phyloP scores from a whole-genome alignment of 2,797 vertebrate species.

The Tachyglossus aculeatus region DNA sequence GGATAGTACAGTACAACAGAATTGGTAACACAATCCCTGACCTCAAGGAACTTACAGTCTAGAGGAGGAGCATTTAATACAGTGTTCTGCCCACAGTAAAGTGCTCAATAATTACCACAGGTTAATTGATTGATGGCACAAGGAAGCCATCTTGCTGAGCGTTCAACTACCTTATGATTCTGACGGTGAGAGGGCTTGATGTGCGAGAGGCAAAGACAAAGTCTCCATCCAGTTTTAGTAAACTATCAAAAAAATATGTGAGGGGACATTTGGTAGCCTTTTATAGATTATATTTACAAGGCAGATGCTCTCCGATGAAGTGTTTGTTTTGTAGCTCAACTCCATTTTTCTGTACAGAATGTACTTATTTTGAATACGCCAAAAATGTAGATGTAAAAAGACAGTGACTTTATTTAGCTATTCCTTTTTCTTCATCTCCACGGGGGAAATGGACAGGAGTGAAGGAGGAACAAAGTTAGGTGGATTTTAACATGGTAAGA shows the following conservation, averaged over 20 bases:
- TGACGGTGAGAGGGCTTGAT: slow-evolving; percentile 49
- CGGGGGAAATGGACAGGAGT: slow-evolving; percentile 7
- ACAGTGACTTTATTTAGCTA: slow-evolving; percentile 58
- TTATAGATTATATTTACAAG: slow-evolving; percentile 68
- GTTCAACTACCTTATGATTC: slow-evolving; percentile 58
- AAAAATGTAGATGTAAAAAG: slow-evolving; percentile 64
- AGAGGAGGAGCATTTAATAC: no score
- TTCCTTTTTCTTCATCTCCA: slow-evolving; percentile 47
- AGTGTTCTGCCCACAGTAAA: no score
- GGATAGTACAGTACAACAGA: no score
- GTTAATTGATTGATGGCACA: background rate
- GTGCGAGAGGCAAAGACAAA: slow-evolving; percentile 42
- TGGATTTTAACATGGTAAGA: slow-evolving; percentile 48
- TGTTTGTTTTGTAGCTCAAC: slow-evolving; percentile 61
- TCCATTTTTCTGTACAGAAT: slow-evolving; percentile 64
- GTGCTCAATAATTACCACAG: no score
- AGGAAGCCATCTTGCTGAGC: slow-evolving; percentile 46
- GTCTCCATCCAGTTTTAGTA: slow-evolving; percentile 54
- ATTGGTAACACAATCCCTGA: no score
- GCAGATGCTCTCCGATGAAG: slow-evolving; percentile 64
- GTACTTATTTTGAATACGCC: slow-evolving; percentile 67
- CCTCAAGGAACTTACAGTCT: no score
- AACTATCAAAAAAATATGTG: slow-evolving; percentile 55
- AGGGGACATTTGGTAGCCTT: slow-evolving; percentile 67
- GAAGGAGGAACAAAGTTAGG: slow-evolving; percentile 27